Conservation (phyloP, 2,797 vertebrate genomes). For the Chiroxiphia lanceolata region DNA sequence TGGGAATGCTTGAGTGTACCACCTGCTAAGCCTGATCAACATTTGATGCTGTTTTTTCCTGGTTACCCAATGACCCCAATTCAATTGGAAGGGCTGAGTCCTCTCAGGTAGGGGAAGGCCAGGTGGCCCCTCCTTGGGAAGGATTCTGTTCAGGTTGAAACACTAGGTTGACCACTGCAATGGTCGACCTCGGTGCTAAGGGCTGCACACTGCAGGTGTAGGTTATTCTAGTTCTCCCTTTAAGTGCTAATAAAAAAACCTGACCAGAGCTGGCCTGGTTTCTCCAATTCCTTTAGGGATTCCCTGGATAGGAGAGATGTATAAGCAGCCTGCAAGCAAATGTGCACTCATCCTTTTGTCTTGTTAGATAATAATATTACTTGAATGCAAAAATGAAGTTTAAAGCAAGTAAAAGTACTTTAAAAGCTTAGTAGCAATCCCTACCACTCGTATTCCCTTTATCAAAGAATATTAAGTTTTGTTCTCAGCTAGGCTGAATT, state of each 20-base stretch:
- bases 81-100: neutral
- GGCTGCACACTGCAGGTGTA: accelerated
- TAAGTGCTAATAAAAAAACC: neutral
- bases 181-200: accelerated
- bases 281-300: neutral
- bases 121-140: neutral
- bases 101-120: too few species aligned
- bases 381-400: neutral
- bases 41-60: neutral
- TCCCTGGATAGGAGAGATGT: neutral
- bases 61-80: neutral
- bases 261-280: neutral
- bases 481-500: neutral
- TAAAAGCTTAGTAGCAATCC: neutral
- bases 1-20: neutral
- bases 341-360: neutral
- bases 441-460: neutral
- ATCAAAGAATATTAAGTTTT: neutral
- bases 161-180: neutral
- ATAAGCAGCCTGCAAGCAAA: neutral
- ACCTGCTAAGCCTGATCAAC: neutral
- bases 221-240: neutral
- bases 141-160: accelerated
- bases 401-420: neutral
- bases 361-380: neutral